phyloP scores from a whole-genome alignment of 2,797 vertebrate genomes.

The Alcedo quadribrachys region DNA sequence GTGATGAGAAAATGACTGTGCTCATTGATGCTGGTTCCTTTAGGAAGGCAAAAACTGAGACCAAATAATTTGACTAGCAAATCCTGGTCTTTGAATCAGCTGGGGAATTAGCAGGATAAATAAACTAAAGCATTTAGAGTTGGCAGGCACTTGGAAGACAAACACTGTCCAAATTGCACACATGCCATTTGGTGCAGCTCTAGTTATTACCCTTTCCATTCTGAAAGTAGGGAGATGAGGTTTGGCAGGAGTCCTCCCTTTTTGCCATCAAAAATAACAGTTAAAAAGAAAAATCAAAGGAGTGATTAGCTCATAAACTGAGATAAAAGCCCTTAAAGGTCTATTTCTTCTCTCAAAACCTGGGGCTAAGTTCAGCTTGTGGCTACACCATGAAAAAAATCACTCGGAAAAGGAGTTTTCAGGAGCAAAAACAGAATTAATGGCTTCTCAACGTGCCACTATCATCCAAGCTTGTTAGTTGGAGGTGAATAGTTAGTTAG shows the following conservation, averaged over 20 bases:
- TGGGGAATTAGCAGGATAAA: constrained; percentile 17
- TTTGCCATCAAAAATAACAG: not conserved
- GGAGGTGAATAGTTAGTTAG: too few species aligned
- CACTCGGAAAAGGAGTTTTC: not conserved
- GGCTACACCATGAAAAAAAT: not conserved
- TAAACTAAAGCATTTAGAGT: not conserved
- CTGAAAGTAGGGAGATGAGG: not conserved
- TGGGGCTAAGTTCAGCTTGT: fast-evolving
- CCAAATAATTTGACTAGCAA: not conserved
- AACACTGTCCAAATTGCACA: not conserved
- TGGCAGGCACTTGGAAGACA: constrained; percentile 9
- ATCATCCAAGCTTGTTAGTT: not conserved
- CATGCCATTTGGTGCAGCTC: not conserved
- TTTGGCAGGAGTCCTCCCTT: not conserved
- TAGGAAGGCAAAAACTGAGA: not conserved
- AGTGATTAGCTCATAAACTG: not conserved
- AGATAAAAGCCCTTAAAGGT: not conserved
- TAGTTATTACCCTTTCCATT: not conserved
- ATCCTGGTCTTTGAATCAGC: not conserved
- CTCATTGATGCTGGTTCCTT: not conserved
- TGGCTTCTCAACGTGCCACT: not conserved
- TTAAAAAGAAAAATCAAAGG: not conserved
- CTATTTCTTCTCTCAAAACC: not conserved
- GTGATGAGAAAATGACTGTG: constrained; percentile 5
- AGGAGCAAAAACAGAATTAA: not conserved